Percentiles rank a stretch among this genome's conserved stretches.
Evolutionary conservation across 1,140 invertebrate species (phyloP).

Genomic region (Drosophila navojoa): DNA sequence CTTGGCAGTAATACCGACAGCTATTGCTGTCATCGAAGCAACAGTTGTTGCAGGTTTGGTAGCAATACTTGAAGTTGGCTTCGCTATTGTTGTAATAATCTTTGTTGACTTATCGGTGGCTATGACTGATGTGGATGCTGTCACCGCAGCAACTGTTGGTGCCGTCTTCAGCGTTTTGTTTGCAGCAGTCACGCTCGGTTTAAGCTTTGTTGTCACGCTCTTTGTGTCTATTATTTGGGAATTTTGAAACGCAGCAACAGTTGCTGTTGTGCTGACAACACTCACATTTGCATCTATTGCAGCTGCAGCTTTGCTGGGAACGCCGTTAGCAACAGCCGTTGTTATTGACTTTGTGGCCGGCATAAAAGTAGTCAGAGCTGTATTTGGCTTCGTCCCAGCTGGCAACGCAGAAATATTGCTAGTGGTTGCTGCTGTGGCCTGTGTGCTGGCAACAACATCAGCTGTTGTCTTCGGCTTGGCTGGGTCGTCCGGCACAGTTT

Average conservation of each 20-base stretch:
- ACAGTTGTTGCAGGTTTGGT: slow-evolving; percentile 16
- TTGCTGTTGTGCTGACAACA: slow-evolving; percentile 21
- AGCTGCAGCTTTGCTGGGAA: slow-evolving; percentile 8
- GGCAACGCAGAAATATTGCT: slow-evolving; percentile 25
- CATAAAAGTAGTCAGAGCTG: slow-evolving; percentile 37
- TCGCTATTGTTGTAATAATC: slow-evolving; percentile 11
- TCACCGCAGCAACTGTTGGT: slow-evolving; percentile 16
- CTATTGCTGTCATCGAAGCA: slow-evolving; percentile 22
- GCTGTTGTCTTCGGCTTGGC: slow-evolving; percentile 16
- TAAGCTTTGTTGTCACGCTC: slow-evolving; percentile 13
- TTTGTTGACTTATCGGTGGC: slow-evolving; percentile 22
- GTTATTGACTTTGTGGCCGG: slow-evolving; percentile 29
- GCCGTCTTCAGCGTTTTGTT: slow-evolving; percentile 23
- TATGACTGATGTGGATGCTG: slow-evolving; percentile 6
- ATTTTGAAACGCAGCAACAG: slow-evolving; percentile 19
- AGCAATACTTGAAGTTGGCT: slow-evolving; percentile 19
- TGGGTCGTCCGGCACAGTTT: slow-evolving; percentile 9
- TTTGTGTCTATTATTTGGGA: slow-evolving; percentile 16
- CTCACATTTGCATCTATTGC: slow-evolving; percentile 16
- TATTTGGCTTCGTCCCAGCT: slow-evolving; percentile 47
- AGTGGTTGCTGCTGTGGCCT: slow-evolving; percentile 23
- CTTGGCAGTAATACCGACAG: slow-evolving; percentile 17
- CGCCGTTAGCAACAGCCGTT: slow-evolving; percentile 27
- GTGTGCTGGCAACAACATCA: slow-evolving; percentile 5
- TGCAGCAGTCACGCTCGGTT: slow-evolving; percentile 22